Percentiles rank a stretch among this genome's conserved stretches.
These are phyloP conservation scores for Callyntrura guangdongensis DNA, from an alignment of 2,888 invertebrate genomes.

Conservation along the genomic window DNA sequence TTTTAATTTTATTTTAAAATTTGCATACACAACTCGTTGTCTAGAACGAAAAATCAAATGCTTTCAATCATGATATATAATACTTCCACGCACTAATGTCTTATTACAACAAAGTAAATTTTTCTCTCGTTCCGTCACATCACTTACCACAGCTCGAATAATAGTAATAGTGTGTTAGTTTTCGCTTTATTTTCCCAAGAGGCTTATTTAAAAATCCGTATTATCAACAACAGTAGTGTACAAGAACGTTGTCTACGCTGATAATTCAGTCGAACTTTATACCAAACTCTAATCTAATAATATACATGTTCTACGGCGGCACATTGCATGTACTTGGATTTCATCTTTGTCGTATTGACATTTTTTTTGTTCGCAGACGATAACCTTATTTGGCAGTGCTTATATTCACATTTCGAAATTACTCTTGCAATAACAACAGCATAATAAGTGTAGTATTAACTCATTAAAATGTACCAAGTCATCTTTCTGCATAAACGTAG, in stretches of 20 bases:
- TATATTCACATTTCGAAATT: not conserved
- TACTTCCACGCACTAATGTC: constrained; percentile 35
- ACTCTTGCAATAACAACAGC: not conserved
- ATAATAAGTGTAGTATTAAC: not conserved
- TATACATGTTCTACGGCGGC: too few species aligned
- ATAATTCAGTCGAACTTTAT: not conserved
- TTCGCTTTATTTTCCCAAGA: not conserved
- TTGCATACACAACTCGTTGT: constrained; percentile 28
- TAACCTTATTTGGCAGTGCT: constrained; percentile 43
- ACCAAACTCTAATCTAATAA: not conserved
- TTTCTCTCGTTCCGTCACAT: too few species aligned
- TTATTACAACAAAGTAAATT: too few species aligned
- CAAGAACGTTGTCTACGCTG: not conserved
- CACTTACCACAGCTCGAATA: too few species aligned
- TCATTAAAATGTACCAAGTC: not conserved
- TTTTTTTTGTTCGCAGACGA: not conserved
- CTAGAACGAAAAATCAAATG: not conserved
- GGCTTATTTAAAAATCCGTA: too few species aligned
- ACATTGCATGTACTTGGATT: too few species aligned
- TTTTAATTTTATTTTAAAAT: not conserved
- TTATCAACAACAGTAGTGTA: not conserved
- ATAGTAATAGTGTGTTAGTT: not conserved
- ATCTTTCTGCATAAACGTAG: too few species aligned
- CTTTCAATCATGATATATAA: constrained; percentile 19
- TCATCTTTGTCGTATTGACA: too few species aligned